Conservation (phyloP, 1,140 invertebrate species). For the Drosophila repletoides region DNA sequence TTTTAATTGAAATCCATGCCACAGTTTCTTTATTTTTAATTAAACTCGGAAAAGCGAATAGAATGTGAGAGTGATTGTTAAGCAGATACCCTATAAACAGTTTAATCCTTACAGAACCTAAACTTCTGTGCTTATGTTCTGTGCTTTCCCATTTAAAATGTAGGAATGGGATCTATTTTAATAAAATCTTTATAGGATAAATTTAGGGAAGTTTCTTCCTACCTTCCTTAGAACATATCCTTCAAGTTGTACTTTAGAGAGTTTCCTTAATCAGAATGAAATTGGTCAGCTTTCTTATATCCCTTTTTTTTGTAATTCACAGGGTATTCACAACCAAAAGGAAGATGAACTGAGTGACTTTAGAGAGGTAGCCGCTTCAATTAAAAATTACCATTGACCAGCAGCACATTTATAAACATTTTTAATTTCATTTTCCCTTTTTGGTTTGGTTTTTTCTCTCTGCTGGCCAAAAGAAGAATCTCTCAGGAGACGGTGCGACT, state of each 20-base stretch:
- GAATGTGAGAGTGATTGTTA: neutral
- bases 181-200: too few relatives aligned
- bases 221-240: too few relatives aligned
- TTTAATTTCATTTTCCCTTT: slow-evolving; percentile 49
- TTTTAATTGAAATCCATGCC: slow-evolving; percentile 36
- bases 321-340: slow-evolving; percentile 5
- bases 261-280: too few relatives aligned
- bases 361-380: slow-evolving; percentile 32
- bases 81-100: neutral
- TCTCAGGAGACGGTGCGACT: slow-evolving; percentile 61
- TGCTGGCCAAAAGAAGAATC: slow-evolving; percentile 56
- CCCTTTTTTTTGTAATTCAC: too few relatives aligned
- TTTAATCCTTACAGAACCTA: too few relatives aligned
- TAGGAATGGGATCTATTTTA: too few relatives aligned
- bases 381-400: slow-evolving; percentile 73
- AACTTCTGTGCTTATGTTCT: too few relatives aligned
- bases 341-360: neutral
- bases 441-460: neutral
- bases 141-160: too few relatives aligned
- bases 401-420: slow-evolving; percentile 59
- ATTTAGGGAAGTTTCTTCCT: too few relatives aligned
- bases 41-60: slow-evolving; percentile 37
- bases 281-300: too few relatives aligned
- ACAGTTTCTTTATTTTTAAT: slow-evolving; percentile 49
- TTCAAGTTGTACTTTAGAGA: too few relatives aligned